Base-by-base conservation (phyloP, 2,113 vertebrate species). In the Cyprinus carpio region DNA sequence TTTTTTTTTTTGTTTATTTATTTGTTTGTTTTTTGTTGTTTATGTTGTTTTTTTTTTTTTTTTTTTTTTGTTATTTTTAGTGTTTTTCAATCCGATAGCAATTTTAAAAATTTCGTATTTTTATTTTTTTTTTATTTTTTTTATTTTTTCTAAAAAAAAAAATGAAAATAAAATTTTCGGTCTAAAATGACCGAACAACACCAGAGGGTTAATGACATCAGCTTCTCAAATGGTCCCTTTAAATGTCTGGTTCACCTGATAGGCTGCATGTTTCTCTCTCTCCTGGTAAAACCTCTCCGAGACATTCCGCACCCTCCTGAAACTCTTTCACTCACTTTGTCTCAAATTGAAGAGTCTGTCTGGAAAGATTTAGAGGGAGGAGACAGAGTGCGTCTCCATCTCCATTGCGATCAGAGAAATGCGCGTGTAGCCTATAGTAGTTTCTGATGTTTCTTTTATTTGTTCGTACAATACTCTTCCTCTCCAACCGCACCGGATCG, bases 301-400 rank as follows among this genome's bases (percentile, higher is more conserved):
- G 91, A 93, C 92, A 94, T 94, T 94, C 91, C 92, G 84, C 92
- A 89, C 79, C 77, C 83, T 72, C 81, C 90, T 84, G 91, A 88
- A 85, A 88, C 83, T 91, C 87, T 71, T 87, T 87, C 49, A 87
- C 75, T 91, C 87, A 90, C 89, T 87, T 86, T 87, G 72, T 87
- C 85, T 89, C 89, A 83, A 86, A 87, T 79, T 75, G 77, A 83
- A 85, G 84, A 80, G 79, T 78, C 74, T 60, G 80, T 85, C 80
- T 72, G 29, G n/a, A n/a, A 27, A 16, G 67, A 87, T 43, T 10
- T 10, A 40, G 34, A 37, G 34, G 4, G 4, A 37, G 31, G 43
- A 83, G 12, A 34, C 20, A 49, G 58, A 18, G 54, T 40, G 65
- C 64, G 81, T 71, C 64, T 71, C 65, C 65, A 9, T 82, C 46